Evolutionary conservation across 1,140 invertebrate genomes (phyloP).

Genomic region (Rhyacophila brunnea): DNA sequence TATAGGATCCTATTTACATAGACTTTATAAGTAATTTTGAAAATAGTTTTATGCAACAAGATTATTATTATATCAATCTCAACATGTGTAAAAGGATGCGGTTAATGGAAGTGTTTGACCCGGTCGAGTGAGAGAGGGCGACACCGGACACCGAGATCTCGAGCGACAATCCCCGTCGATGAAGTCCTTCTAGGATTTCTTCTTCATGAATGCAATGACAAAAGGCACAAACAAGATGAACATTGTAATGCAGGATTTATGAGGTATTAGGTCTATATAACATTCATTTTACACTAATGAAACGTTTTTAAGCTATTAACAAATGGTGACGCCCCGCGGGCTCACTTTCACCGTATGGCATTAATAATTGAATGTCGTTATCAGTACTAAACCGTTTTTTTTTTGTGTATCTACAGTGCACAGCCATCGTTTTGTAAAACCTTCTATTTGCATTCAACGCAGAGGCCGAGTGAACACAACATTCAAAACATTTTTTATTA

Average conservation of each 20-base stretch:
- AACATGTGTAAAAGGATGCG: slow-evolving; percentile 49
- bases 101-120: not conserved
- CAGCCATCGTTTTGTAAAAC: slow-evolving; percentile 1
- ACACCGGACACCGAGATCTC: too few species aligned
- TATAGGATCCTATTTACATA: slow-evolving; percentile 26
- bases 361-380: too few species aligned
- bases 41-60: slow-evolving; percentile 47
- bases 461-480: slow-evolving; percentile 9
- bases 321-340: too few species aligned
- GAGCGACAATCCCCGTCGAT: not conserved
- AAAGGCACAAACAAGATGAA: slow-evolving; percentile 27
- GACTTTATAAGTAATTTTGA: slow-evolving; percentile 22
- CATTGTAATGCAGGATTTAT: not conserved
- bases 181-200: not conserved
- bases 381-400: not conserved
- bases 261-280: too few species aligned
- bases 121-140: not conserved
- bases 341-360: too few species aligned
- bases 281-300: too few species aligned
- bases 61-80: slow-evolving; percentile 55
- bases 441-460: not conserved
- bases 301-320: too few species aligned
- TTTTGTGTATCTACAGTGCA: slow-evolving; percentile 10
- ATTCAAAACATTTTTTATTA: too few species aligned
- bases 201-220: slow-evolving; percentile 16